Evolutionary conservation across 2,113 vertebrate species (phyloP).

Genomic region (Corydoras sp.): DNA sequence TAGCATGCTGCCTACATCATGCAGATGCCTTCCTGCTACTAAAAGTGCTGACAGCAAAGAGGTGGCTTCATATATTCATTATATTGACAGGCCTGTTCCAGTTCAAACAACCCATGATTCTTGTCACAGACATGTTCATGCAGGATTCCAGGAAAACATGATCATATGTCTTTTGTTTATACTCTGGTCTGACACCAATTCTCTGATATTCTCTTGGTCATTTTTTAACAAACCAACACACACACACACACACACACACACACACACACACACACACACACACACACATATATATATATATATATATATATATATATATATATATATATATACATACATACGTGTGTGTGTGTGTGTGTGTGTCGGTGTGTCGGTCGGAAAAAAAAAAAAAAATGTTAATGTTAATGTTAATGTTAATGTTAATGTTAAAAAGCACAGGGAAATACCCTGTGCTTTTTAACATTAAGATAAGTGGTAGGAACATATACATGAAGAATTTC

Average conservation of each 20-base stretch:
- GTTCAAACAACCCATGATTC: constrained; percentile 28
- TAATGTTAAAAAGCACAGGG: too few species aligned
- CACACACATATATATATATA: too few species aligned
- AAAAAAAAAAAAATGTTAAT: too few species aligned
- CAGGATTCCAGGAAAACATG: constrained; percentile 21
- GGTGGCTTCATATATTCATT: constrained; percentile 43
- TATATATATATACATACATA: too few species aligned
- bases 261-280: constrained; percentile 7
- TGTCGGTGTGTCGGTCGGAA: too few species aligned
- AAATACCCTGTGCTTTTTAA: constrained; percentile 3
- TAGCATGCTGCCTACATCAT: constrained; percentile 41
- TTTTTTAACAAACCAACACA: constrained; percentile 18
- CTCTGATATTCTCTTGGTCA: background rate
- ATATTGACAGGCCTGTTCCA: constrained; percentile 37
- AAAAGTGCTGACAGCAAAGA: constrained; percentile 41
- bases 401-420: too few species aligned
- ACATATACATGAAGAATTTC: constrained; percentile 47
- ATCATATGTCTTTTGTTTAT: constrained; percentile 8
- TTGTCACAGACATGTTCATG: constrained; percentile 34
- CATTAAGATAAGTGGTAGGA: constrained; percentile 7
- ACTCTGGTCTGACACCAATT: constrained; percentile 11
- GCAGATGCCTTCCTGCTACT: constrained; percentile 16
- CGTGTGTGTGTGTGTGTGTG: too few species aligned
- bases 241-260: constrained; percentile 1
- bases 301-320: too few species aligned